Conservation (phyloP, 2,888 invertebrate species). For the Lamellibrachia columna region DNA sequence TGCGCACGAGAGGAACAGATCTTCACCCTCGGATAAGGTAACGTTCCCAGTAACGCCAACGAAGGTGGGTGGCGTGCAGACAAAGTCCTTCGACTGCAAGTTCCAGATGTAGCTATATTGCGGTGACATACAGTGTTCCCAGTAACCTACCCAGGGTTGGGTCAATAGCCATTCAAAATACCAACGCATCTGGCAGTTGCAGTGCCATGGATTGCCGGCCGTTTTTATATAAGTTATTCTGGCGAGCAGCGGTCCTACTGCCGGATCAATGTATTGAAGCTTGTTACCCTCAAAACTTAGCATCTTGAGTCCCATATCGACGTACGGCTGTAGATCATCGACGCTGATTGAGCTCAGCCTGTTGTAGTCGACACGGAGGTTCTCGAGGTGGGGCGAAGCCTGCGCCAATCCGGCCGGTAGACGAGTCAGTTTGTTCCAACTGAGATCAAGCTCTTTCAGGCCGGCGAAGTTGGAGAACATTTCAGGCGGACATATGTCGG, state of each 20-base stretch:
- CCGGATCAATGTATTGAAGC: neutral
- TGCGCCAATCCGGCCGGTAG: conserved; percentile 28
- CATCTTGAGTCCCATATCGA: neutral
- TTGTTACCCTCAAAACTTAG: neutral
- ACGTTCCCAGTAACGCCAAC: conserved; percentile 27
- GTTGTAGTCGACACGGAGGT: conserved; percentile 34
- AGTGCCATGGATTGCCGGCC: conserved; percentile 37
- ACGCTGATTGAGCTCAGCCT: conserved; percentile 29
- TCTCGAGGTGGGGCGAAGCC: conserved; percentile 25
- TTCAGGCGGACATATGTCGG: neutral
- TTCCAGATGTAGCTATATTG: conserved; percentile 21
- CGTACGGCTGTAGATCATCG: neutral
- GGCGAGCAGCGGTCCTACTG: conserved; percentile 25
- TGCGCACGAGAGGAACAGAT: conserved; percentile 33
- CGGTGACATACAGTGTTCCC: conserved; percentile 26
- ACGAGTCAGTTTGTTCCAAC: too few relatives aligned
- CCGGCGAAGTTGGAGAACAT: conserved; percentile 23
- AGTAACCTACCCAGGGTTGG: neutral
- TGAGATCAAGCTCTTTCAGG: conserved; percentile 26
- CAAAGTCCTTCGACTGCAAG: conserved; percentile 24
- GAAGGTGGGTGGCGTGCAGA: conserved; percentile 33
- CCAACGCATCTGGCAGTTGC: conserved; percentile 42
- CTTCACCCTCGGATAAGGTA: conserved; percentile 24
- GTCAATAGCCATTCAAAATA: conserved; percentile 32
- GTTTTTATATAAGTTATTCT: conserved; percentile 24